Evolutionary conservation across 2,888 invertebrate genomes (phyloP), one percentile per base, ranked within the genome.

Genomic region (Gisinianus flammeolus): DNA sequence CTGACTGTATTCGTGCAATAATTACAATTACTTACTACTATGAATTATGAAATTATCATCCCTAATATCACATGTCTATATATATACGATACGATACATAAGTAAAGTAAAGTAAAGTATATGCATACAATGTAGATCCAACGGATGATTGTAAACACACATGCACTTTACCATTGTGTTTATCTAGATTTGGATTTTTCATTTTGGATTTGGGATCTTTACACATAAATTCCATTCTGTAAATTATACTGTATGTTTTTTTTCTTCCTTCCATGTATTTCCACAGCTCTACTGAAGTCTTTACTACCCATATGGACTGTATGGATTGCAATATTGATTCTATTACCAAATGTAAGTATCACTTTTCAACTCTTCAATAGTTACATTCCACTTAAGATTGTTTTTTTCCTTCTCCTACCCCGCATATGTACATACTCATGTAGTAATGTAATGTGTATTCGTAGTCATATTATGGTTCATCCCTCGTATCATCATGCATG

Each of bases 271-370:
- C 19, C 28, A 66, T n/a, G n/a, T 58, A 10, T 78, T 54, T 78
- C 80, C 79, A 44, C 82, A 84, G 84, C 83, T 82, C 84, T 84
- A 81, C 84, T 84, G 79, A 84, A 84, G 83, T 84, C 84, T 82
- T 82, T 84, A 81, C 83, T 84, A 82, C 83, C 84, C 81, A 77
- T 83, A 84, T 84, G 83, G 84, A 84, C 83, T 83, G 82, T 83
- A 81, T 83, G 83, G 83, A 83, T 84, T 80, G 83, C 83, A 84
- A 82, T 84, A 82, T 81, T 84, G 76, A 80, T 84, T 81, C 79
- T 84, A 80, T 78, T 83, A 83, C 83, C 84, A 83, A 81, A 84
- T 83, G 84, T 84, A 83, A 84, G 84, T 83, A 22, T 56, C 69
- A 30, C 67, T 76, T 54, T 77, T 78, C 24, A n/a, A n/a, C n/a